Evolutionary conservation across 2,888 invertebrate species (phyloP), one percentile per base, ranked within the genome.

Genomic region (Lochmaea capreae): DNA sequence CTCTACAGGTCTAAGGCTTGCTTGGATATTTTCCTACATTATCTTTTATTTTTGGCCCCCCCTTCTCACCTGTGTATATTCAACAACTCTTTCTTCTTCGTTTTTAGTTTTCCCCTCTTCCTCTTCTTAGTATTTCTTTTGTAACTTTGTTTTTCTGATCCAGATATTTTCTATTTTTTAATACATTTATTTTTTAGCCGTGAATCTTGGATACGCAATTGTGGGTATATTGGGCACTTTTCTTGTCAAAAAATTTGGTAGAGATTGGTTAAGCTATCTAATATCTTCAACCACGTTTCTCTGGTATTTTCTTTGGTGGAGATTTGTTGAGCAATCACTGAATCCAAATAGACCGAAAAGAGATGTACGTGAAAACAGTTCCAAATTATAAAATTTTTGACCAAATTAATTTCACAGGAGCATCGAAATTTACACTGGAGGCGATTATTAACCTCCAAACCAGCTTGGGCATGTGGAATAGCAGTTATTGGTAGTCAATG

Each of bases 401-500:
- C 33, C 9, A 11, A 49, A 18, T 46, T 16, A 62, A 26, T n/a
- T 65, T 77, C 77, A 14, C 69, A 88, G 88, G 87, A 87, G 80
- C 86, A 86, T 71, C 81, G 86, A 75, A 80, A 86, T 78, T 81
- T 90, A 77, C 90, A 90, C 2, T 90, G 90, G 90, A 87, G 90
- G 73, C 87, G 88, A 74, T 81, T 90, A 26, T 80, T 90, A 72
- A 84, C 88, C 72, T 90, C 90, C 0, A 89, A 89, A 81, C 90
- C 90, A 18, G 90, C 90, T 5, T 90, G 90, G 90, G 89, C 90
- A 43, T 90, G 90, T 72, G 90, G 90, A 0, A 87, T 90, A 1
- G 90, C 90, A 1, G 89, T 90, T 0, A 88, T 90, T 84, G 90
- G 90, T 9, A 90, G 89, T 80, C 90, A 90, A 84, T 90, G 90